A percentile compares a stretch with the other conserved stretches of the same genome.
Evolutionary conservation across 2,113 vertebrate species (phyloP).

Genomic region (Triplophysa tibetana): DNA sequence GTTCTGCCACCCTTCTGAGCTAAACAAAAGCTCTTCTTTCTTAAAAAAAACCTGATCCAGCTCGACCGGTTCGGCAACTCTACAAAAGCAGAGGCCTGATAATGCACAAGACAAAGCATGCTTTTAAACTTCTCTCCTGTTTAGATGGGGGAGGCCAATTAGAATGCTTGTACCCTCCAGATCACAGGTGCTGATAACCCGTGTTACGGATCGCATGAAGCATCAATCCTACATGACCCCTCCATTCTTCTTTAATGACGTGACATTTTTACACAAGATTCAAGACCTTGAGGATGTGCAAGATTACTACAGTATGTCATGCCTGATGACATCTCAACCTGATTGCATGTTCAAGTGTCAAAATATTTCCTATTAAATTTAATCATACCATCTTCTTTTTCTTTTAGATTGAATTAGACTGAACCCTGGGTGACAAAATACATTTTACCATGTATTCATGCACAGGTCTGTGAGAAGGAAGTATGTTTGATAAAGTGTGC

Average conservation of each 20-base stretch:
- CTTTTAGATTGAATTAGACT: not conserved
- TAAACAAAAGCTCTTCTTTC: conserved; percentile 67
- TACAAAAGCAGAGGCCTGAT: conserved; percentile 54
- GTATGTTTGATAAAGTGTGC: too few relatives aligned
- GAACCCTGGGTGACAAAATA: not conserved
- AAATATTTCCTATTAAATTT: not conserved
- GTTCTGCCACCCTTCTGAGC: conserved; percentile 55
- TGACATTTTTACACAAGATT: not conserved
- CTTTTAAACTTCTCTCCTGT: conserved; percentile 55
- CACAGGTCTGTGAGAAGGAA: not conserved
- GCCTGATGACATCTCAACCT: not conserved
- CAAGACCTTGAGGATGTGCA: not conserved
- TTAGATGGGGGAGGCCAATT: conserved; percentile 46
- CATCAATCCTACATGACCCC: not conserved
- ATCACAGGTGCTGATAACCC: conserved; percentile 62
- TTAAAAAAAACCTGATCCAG: conserved; percentile 51
- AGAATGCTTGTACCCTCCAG: conserved; percentile 61
- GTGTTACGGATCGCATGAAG: conserved; percentile 36
- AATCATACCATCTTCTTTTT: too few relatives aligned
- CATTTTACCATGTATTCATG: not conserved
- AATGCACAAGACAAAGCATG: conserved; percentile 65
- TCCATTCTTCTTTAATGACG: not conserved
- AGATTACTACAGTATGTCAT: not conserved
- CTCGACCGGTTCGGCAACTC: conserved; percentile 72
- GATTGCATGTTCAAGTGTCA: not conserved